Conservation (phyloP, 30 jellyfish, hydroid and myxozoan species). For the Phacellophora camtschatica region DNA sequence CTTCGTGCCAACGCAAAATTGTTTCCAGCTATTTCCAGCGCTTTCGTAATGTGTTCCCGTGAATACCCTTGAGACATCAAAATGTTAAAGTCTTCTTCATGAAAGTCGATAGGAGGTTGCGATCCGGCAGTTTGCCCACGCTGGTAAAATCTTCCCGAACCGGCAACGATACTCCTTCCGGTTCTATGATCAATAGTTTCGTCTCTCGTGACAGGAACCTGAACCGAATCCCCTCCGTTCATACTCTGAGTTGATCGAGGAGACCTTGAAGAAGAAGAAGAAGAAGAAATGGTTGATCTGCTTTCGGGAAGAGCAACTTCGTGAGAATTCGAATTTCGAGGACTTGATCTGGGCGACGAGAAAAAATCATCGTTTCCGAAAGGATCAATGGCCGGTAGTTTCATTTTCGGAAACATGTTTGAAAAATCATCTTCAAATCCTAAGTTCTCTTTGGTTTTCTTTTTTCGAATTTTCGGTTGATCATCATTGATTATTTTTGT, state of each 20-base stretch:
- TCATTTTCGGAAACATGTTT: background rate
- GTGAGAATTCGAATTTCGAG: background rate
- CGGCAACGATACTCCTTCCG: constrained; percentile 66
- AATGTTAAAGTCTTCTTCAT: constrained; percentile 72
- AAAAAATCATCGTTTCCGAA: constrained; percentile 59
- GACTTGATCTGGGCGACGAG: background rate
- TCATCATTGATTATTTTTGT: constrained; percentile 1
- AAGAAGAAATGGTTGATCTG: background rate
- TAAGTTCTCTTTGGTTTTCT: background rate
- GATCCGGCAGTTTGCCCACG: constrained; percentile 48
- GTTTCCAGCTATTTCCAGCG: constrained; percentile 80
- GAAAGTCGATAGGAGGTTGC: constrained; percentile 56
- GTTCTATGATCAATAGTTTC: constrained; percentile 56
- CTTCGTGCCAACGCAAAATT: constrained; percentile 87
- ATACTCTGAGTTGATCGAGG: constrained; percentile 31
- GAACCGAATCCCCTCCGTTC: constrained; percentile 29
- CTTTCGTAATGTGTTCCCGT: constrained; percentile 73
- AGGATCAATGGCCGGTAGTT: constrained; percentile 27
- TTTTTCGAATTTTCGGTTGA: background rate
- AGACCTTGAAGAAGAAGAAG: constrained; percentile 5
- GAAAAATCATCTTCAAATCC: constrained; percentile 61
- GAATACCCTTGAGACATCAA: constrained; percentile 93
- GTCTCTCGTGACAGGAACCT: constrained; percentile 2
- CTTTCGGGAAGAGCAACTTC: background rate
- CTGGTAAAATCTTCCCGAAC: constrained; percentile 72